These are phyloP conservation scores for Brenthis hecate DNA, from an alignment of 2,888 invertebrate genomes.

Conservation along the genomic window DNA sequence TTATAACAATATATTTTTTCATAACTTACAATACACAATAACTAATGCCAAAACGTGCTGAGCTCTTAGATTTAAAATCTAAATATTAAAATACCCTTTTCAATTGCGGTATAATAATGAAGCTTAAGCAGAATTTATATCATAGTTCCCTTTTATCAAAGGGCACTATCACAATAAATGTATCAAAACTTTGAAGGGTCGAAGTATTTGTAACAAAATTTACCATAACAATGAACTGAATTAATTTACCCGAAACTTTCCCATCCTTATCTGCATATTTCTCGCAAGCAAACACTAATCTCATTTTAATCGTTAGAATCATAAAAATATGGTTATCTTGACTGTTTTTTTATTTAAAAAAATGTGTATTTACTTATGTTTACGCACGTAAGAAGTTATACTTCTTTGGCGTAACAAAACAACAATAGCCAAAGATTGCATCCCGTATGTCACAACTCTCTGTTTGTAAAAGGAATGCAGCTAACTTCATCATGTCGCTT, in stretches of 20 bases:
- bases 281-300: constrained; percentile 60
- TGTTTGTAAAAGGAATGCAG: too few species aligned
- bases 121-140: constrained; percentile 32
- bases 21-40: neutral
- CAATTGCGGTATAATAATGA: constrained; percentile 30
- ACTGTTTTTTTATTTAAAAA: constrained; percentile 43
- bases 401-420: too few species aligned
- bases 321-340: constrained; percentile 50
- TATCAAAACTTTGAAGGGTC: constrained; percentile 41
- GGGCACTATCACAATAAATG: constrained; percentile 42
- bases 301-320: constrained; percentile 63
- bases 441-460: too few species aligned
- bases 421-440: too few species aligned
- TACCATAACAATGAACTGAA: constrained; percentile 66
- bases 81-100: constrained; percentile 18
- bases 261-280: constrained; percentile 54
- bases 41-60: constrained; percentile 9
- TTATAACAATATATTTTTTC: neutral
- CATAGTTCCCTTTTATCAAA: constrained; percentile 46
- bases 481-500: too few species aligned
- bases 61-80: constrained; percentile 22
- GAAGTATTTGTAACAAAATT: constrained; percentile 41
- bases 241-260: constrained; percentile 54
- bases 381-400: too few species aligned
- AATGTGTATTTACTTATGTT: too few species aligned